These are phyloP conservation scores for Centropus unirufus DNA, from an alignment of 2,113 vertebrate species.

Conservation along the genomic window DNA sequence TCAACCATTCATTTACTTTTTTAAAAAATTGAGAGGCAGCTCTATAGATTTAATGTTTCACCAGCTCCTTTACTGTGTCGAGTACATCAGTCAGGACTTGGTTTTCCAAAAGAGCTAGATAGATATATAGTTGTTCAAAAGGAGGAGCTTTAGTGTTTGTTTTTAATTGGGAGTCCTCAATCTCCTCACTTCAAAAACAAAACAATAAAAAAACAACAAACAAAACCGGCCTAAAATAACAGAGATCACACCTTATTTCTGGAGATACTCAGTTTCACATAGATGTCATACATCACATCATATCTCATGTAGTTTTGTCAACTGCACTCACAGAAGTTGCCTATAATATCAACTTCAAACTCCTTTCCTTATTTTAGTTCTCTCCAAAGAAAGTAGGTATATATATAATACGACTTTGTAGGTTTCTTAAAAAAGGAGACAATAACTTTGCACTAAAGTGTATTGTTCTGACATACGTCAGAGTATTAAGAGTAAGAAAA, in stretches of 20 bases:
- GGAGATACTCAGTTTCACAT: background rate
- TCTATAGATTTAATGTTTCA: background rate
- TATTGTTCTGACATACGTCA: background rate
- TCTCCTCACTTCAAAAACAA: background rate
- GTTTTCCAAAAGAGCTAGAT: background rate
- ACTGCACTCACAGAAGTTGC: background rate
- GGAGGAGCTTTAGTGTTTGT: background rate
- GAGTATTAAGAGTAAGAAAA: background rate
- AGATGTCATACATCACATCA: background rate
- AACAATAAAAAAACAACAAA: too few relatives aligned
- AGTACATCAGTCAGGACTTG: background rate
- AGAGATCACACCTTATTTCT: background rate
- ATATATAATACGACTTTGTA: background rate
- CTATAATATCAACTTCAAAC: background rate
- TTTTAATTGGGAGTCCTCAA: background rate
- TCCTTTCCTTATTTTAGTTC: background rate
- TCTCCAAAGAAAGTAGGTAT: background rate
- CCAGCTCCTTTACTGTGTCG: background rate
- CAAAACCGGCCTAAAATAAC: background rate
- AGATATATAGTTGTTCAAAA: background rate
- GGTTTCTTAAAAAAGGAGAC: background rate
- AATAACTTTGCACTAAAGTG: background rate
- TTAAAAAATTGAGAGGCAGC: background rate
- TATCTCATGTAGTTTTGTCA: background rate
- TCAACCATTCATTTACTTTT: background rate